A percentile compares a stretch with the other conserved stretches of the same genome.
These are phyloP conservation scores for Drosophila biarmipes DNA, from an alignment of 1,140 invertebrate species.

Conservation along the genomic window DNA sequence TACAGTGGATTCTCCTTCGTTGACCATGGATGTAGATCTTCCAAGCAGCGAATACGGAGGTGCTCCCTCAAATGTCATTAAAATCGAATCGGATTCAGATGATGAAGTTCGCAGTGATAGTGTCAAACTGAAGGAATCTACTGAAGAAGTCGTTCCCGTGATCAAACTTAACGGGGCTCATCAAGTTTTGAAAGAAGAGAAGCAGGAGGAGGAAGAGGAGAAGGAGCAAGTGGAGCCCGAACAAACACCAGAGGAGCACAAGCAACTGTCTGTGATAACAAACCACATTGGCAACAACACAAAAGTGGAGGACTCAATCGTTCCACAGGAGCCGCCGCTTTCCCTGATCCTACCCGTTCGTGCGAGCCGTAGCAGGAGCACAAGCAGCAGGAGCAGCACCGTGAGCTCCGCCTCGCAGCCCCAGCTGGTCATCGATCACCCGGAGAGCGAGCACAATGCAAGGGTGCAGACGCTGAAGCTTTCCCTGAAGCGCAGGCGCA, in stretches of 20 bases:
- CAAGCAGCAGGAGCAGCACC: conserved; percentile 52
- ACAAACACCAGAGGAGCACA: conserved; percentile 9
- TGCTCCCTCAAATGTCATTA: conserved; percentile 22
- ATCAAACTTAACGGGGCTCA: conserved; percentile 63
- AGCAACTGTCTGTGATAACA: conserved; percentile 65
- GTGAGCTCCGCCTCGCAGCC: conserved; percentile 66
- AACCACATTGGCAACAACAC: conserved; percentile 36
- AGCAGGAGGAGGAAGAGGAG: background rate
- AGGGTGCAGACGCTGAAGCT: conserved; percentile 22
- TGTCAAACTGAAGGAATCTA: background rate
- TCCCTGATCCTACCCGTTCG: conserved; percentile 27
- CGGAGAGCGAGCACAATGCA: conserved; percentile 58
- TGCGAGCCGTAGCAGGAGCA: conserved; percentile 15
- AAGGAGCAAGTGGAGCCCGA: background rate
- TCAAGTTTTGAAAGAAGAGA: conserved; percentile 1
- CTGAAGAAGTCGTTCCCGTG: conserved; percentile 1
- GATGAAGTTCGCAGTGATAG: conserved; percentile 15
- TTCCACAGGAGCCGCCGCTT: background rate
- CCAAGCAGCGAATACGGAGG: conserved; percentile 10
- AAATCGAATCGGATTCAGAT: conserved; percentile 55
- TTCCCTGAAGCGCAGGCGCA: conserved; percentile 34
- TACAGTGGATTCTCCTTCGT: conserved; percentile 30
- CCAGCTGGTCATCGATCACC: conserved; percentile 73
- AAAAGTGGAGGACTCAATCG: conserved; percentile 5
- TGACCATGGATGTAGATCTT: conserved; percentile 47